Evolutionary conservation across 2,888 invertebrate genomes (phyloP).

Genomic region (Clanis bilineata): DNA sequence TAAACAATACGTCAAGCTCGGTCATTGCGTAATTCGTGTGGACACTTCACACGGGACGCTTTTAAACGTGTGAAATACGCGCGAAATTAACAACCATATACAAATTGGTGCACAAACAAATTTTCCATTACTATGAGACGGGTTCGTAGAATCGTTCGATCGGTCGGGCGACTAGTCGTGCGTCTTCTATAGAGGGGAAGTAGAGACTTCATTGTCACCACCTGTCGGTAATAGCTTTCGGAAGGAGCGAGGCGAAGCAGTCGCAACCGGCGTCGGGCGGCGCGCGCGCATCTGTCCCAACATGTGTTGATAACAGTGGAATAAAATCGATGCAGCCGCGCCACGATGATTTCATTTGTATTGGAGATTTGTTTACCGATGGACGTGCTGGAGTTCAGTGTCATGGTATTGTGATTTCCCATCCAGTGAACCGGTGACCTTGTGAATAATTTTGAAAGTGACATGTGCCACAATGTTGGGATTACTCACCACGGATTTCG

Average conservation of each 20-base stretch:
- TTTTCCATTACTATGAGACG: background rate
- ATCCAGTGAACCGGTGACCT: conserved; percentile 10
- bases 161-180: conserved; percentile 43
- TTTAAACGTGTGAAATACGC: conserved; percentile 2
- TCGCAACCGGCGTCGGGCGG: conserved; percentile 52
- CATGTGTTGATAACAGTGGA: conserved; percentile 35
- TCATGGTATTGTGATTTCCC: no score
- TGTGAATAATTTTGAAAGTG: conserved; percentile 16
- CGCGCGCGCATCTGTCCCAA: conserved; percentile 68
- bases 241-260: conserved; percentile 59
- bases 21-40: background rate
- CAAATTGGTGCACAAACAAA: conserved; percentile 4
- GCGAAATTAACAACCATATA: background rate
- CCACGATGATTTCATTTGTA: conserved; percentile 12
- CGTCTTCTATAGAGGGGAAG: conserved; percentile 61
- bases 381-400: background rate
- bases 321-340: background rate
- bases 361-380: conserved; percentile 26
- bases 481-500: conserved; percentile 67
- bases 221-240: conserved; percentile 77
- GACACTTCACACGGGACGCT: conserved; percentile 1
- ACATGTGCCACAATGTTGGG: conserved; percentile 59
- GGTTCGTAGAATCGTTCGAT: conserved; percentile 30
- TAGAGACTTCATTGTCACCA: conserved; percentile 73
- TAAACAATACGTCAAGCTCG: background rate